Evolutionary conservation across 2,797 vertebrate genomes (phyloP).

Genomic region (Spondyliosoma cantharus): DNA sequence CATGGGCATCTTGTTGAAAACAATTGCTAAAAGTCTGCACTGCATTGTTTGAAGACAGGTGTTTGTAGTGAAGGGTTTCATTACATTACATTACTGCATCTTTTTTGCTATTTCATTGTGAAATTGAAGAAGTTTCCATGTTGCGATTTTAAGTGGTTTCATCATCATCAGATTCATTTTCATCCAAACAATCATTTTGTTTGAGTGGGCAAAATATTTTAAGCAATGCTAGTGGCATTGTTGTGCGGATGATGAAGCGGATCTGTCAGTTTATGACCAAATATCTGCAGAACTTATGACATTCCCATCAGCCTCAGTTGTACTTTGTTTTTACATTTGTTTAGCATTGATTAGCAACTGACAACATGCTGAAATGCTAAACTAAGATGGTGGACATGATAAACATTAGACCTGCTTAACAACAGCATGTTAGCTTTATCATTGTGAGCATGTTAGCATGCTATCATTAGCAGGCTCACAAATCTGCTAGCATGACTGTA

Average conservation of each 20-base stretch:
- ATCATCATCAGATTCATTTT: constrained; percentile 19
- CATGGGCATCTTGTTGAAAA: constrained; percentile 2
- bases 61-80: constrained; percentile 25
- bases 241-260: not conserved
- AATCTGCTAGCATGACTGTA: not conserved
- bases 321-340: not conserved
- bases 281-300: not conserved
- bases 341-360: not conserved
- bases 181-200: constrained; percentile 9
- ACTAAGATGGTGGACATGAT: not conserved
- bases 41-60: constrained; percentile 22
- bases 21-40: constrained; percentile 11
- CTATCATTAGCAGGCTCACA: not conserved
- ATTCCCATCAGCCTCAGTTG: not conserved
- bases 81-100: not conserved
- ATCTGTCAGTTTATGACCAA: not conserved
- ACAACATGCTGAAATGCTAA: not conserved
- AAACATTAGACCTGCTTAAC: not conserved
- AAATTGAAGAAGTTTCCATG: constrained; percentile 32
- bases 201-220: constrained; percentile 17
- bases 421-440: not conserved
- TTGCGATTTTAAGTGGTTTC: constrained; percentile 15
- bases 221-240: not conserved
- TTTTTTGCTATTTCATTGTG: constrained; percentile 7
- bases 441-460: not conserved